A percentile compares a stretch with the other conserved stretches of the same genome.
Evolutionary conservation across 1,140 invertebrate genomes (phyloP).

Genomic region (Sycobia sp.): DNA sequence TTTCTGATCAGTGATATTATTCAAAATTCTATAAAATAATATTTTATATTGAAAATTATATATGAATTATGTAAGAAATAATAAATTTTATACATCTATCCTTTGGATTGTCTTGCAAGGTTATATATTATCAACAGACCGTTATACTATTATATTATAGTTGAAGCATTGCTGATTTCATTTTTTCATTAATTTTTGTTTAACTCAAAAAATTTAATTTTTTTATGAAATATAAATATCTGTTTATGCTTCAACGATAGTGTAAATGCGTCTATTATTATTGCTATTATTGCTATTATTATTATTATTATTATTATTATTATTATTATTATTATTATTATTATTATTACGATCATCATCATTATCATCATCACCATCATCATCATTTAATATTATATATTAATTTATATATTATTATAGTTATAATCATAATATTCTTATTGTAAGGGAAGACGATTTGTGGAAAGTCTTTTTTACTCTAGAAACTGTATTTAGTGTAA

Average conservation of each 20-base stretch:
- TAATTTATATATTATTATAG: conserved; percentile 7
- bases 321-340: conserved; percentile 30
- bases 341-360: conserved; percentile 19
- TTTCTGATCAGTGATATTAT: too few relatives aligned
- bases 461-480: conserved; percentile 7
- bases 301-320: conserved; percentile 20
- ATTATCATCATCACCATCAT: background rate
- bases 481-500: conserved; percentile 1
- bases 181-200: conserved; percentile 28
- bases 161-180: conserved; percentile 25
- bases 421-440: conserved; percentile 9
- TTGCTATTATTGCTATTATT: conserved; percentile 13
- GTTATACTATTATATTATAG: conserved; percentile 24
- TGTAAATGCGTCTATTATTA: conserved; percentile 22
- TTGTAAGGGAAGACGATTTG: conserved; percentile 21
- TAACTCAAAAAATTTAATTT: conserved; percentile 18
- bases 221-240: conserved; percentile 6
- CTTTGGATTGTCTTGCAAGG: conserved; percentile 23
- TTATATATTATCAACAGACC: conserved; percentile 22
- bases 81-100: conserved; percentile 15
- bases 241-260: conserved; percentile 28
- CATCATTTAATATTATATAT: conserved; percentile 8
- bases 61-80: too few relatives aligned
- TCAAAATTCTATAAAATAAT: too few relatives aligned
- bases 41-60: too few relatives aligned